Conservation (phyloP, 2,113 vertebrate species). For the Anolis carolinensis region DNA sequence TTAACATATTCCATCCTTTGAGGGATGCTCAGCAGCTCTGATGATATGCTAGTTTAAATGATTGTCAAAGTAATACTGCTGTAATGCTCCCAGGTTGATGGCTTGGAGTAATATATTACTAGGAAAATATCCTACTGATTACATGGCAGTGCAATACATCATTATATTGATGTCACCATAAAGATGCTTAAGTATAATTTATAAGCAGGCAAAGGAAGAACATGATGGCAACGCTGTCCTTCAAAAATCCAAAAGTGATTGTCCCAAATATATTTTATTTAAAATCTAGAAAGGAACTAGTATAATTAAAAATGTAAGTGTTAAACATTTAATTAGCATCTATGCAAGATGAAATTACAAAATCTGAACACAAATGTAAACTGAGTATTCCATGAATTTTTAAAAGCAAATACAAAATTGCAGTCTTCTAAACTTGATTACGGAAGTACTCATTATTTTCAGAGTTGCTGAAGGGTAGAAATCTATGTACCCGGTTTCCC, state of each 20-base stretch:
- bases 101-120: slow-evolving; percentile 62
- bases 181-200: slow-evolving; percentile 60
- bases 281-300: slow-evolving; percentile 34
- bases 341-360: neutral
- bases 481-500: too few relatives aligned
- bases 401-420: neutral
- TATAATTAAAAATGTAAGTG: neutral
- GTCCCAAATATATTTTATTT: slow-evolving; percentile 45
- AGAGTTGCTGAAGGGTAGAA: too few relatives aligned
- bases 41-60: slow-evolving; percentile 61
- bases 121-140: slow-evolving; percentile 63
- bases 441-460: neutral
- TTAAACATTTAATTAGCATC: slow-evolving; percentile 2
- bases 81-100: slow-evolving; percentile 55
- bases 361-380: neutral
- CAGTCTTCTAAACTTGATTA: neutral
- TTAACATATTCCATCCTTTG: slow-evolving; percentile 26
- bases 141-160: slow-evolving; percentile 58
- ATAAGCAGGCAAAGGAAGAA: slow-evolving; percentile 54
- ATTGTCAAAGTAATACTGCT: slow-evolving; percentile 52
- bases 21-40: slow-evolving; percentile 48
- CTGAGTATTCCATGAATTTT: neutral
- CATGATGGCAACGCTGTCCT: slow-evolving; percentile 36
- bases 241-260: slow-evolving; percentile 41
- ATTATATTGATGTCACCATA: slow-evolving; percentile 61